Conservation (phyloP, 2,797 vertebrate genomes). For the Rhadinocentrus ornatus region DNA sequence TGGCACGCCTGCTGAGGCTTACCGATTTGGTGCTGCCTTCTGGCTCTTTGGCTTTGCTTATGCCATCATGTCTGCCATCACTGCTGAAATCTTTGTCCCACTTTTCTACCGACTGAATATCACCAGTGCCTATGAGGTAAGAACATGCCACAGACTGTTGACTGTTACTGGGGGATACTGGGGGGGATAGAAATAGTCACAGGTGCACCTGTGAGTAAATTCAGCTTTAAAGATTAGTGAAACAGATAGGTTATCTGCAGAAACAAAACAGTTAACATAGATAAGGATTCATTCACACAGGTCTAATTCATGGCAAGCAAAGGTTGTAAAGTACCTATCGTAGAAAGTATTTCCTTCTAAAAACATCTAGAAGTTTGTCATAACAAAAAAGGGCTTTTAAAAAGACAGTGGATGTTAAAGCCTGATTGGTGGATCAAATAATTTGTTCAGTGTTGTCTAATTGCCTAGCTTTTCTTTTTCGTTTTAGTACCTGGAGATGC, state of each 20-base stretch:
- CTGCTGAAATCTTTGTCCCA: constrained; percentile 85
- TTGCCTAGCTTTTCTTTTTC: constrained; percentile 11
- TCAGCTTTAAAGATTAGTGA: not conserved
- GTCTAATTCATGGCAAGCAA: not conserved
- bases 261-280: not conserved
- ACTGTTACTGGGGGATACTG: not conserved
- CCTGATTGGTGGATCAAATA: not conserved
- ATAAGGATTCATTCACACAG: constrained; percentile 24
- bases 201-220: not conserved
- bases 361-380: not conserved
- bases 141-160: constrained; percentile 5
- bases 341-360: not conserved
- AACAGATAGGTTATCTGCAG: not conserved
- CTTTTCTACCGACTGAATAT: constrained; percentile 84
- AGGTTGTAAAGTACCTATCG: not conserved
- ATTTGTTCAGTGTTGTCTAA: constrained; percentile 6
- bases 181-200: not conserved
- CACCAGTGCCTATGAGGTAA: constrained; percentile 87
- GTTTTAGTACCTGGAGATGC: constrained; percentile 84
- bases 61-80: constrained; percentile 81
- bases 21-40: constrained; percentile 78
- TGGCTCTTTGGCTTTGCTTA: constrained; percentile 84
- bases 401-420: not conserved
- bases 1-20: constrained; percentile 84
- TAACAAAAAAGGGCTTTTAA: not conserved